These are phyloP conservation scores for Philereme vetulata DNA, from an alignment of 2,888 invertebrate genomes.

Conservation along the genomic window DNA sequence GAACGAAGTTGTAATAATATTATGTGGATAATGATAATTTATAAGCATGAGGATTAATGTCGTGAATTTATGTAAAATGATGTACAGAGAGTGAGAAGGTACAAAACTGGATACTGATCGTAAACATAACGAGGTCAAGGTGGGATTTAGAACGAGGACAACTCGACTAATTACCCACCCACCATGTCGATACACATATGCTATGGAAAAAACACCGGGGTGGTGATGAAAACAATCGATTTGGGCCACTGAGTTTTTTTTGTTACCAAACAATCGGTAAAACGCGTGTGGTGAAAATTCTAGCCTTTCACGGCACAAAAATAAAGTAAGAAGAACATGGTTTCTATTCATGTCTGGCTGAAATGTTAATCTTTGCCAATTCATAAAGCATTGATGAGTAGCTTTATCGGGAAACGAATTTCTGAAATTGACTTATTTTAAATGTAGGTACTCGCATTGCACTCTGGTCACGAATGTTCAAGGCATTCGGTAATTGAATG, in stretches of 20 bases:
- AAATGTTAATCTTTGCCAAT: not conserved
- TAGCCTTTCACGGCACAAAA: constrained; percentile 27
- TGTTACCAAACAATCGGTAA: constrained; percentile 24
- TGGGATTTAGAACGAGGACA: constrained; percentile 73
- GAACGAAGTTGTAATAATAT: no score
- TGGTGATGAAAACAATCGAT: constrained; percentile 45
- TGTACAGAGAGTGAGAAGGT: constrained; percentile 61
- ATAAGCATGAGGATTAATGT: no score
- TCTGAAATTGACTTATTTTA: not conserved
- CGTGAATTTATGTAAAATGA: constrained; percentile 17
- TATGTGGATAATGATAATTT: no score
- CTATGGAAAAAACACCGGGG: constrained; percentile 48
- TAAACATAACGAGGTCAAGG: constrained; percentile 79
- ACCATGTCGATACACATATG: constrained; percentile 57
- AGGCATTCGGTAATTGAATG: not conserved
- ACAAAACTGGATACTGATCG: constrained; percentile 67
- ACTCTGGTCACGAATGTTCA: not conserved
- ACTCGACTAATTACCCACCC: constrained; percentile 70
- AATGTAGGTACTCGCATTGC: not conserved
- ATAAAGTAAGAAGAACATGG: constrained; percentile 19
- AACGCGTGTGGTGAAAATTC: constrained; percentile 37
- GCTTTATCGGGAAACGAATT: not conserved
- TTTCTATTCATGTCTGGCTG: not conserved
- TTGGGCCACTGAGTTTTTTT: constrained; percentile 38
- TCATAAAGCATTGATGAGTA: not conserved